These are phyloP conservation scores for Pachyseris speciosa DNA, from an alignment of 64 coral and sea anemone genomes.

Conservation along the genomic window DNA sequence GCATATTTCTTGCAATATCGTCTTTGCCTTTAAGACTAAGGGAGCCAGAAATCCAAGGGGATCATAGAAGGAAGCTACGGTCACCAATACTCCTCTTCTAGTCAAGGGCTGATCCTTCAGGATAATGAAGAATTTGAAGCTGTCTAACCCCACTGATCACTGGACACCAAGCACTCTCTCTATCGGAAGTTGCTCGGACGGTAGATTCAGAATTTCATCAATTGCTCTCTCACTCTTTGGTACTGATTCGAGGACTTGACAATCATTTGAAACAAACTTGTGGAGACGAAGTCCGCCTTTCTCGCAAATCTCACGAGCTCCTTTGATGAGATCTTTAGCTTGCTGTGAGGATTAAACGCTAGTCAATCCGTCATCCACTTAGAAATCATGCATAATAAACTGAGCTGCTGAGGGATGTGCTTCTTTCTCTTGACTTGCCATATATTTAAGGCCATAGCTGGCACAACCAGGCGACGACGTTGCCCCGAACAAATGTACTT, in stretches of 20 bases:
- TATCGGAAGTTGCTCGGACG: neutral
- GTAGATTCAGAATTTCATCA: neutral
- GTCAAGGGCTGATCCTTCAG: neutral
- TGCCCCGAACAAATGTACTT: no score
- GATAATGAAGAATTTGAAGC: neutral
- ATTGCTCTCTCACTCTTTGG: neutral
- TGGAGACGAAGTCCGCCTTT: no score
- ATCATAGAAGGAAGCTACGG: conserved; percentile 28
- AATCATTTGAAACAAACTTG: neutral
- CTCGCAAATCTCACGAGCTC: no score
- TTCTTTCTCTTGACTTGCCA: neutral
- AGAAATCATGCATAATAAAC: neutral
- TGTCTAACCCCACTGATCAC: neutral
- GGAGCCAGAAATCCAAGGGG: conserved; percentile 19
- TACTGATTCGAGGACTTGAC: neutral
- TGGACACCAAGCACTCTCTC: conserved; percentile 19
- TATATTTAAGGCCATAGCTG: no score
- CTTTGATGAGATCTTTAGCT: neutral
- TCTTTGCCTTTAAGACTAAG: neutral
- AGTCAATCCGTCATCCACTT: neutral
- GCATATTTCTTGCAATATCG: conserved; percentile 6
- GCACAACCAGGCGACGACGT: no score
- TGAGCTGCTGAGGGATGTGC: neutral
- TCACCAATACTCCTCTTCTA: neutral
- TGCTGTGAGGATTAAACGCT: neutral